Evolutionary conservation across 2,888 invertebrate species (phyloP).

Genomic region (Azorinus chamasolen): DNA sequence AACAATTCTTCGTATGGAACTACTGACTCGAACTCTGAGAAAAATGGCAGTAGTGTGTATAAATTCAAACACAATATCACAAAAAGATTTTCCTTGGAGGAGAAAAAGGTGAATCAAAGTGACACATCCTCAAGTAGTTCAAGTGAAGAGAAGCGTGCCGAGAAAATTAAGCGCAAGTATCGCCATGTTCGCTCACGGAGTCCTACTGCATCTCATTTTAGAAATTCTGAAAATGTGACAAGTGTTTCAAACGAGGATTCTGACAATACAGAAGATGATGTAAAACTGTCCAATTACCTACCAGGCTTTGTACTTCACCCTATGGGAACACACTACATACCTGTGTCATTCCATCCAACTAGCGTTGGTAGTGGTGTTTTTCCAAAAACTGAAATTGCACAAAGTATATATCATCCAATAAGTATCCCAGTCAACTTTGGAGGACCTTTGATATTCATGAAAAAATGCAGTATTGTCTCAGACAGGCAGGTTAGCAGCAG

Average conservation of each 20-base stretch:
- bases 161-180: constrained; percentile 61
- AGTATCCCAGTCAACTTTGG: constrained; percentile 83
- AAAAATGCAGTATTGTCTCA: constrained; percentile 24
- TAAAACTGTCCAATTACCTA: constrained; percentile 84
- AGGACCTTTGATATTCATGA: constrained; percentile 70
- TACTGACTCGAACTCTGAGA: constrained; percentile 30
- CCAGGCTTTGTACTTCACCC: constrained; percentile 96
- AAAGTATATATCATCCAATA: constrained; percentile 82
- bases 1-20: constrained; percentile 18
- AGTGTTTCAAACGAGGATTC: constrained; percentile 64
- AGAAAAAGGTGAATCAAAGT: constrained; percentile 64
- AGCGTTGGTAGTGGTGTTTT: constrained; percentile 86
- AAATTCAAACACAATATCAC: constrained; percentile 98
- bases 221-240: constrained; percentile 63
- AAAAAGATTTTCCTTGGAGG: constrained; percentile 91
- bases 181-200: constrained; percentile 47
- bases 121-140: constrained; percentile 68
- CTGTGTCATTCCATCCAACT: constrained; percentile 88
- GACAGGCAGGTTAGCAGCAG: no score
- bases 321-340: constrained; percentile 95
- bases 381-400: constrained; percentile 35
- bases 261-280: constrained; percentile 30
- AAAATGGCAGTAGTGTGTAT: constrained; percentile 87
- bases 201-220: constrained; percentile 62
- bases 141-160: constrained; percentile 51